Evolutionary conservation across 2,888 invertebrate genomes (phyloP), one percentile per base, ranked within the genome.

Genomic region (Sthenelais limicola): DNA sequence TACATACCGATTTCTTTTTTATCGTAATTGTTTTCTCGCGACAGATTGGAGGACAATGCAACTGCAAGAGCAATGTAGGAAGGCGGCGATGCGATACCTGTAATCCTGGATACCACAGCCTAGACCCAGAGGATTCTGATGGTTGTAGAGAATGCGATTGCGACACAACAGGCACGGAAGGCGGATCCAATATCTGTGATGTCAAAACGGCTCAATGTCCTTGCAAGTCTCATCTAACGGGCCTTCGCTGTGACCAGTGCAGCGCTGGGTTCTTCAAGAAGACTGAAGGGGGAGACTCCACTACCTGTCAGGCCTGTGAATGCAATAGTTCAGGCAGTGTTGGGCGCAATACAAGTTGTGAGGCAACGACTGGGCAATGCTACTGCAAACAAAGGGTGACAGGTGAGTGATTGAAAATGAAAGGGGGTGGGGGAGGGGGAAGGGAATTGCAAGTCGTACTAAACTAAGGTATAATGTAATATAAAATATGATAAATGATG

Each of bases 181-280:
- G 43, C 21, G 54, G 54, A 21, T 28, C 38, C 35, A 15, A 9
- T 18, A 33, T 66, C 43, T 68, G 68, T 47, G 2, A 68, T 48
- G 33, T n/a, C 38, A 32, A 30, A 5, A 51, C 69, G 21, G 80
- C 79, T 5, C 70, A 67, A 49, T 82, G 82, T 54, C 54, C 26
- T 1, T 82, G 82, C 72, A 82, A 80, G 68, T 21, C 51, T 0
- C 73, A 77, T 67, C 80, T 82, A 43, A 69, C 67, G 35, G 80
- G 80, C 9, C 26, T n/a, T 15, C 35, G 12, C 26, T 81, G 81
- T 77, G 78, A 78, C 51, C 58, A 32, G 18, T 81, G 81, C 72
- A 77, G 77, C 70, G 68, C 66, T 9, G 73, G 79, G 18, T 74
- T 72, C 52, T 79, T 66, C 67, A 73, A 43, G 30, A 35, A 43